Evolutionary conservation across 2,113 vertebrate genomes (phyloP).

Genomic region (Atlantisia rogersi): DNA sequence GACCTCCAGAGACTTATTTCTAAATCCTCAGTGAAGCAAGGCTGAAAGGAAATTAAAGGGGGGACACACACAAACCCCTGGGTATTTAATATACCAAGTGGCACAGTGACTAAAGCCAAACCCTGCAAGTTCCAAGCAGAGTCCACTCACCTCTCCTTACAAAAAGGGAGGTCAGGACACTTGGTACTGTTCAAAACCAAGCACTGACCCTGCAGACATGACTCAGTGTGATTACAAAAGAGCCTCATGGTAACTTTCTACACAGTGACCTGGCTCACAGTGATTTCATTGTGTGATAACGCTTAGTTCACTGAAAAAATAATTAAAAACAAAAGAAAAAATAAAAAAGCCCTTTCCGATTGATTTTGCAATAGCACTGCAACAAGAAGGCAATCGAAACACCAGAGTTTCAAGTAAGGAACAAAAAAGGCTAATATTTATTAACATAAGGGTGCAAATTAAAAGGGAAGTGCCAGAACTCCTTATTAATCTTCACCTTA

Average conservation of each 20-base stretch:
- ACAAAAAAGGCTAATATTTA: slow-evolving; percentile 33
- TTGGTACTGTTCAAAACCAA: background rate
- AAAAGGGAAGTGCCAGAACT: slow-evolving; percentile 16
- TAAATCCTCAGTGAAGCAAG: background rate
- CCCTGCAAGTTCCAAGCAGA: background rate
- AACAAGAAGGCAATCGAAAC: background rate
- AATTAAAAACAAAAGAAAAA: background rate
- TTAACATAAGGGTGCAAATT: slow-evolving; percentile 32
- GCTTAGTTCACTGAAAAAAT: background rate
- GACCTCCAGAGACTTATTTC: background rate
- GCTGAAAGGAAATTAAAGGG: background rate
- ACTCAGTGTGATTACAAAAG: slow-evolving; percentile 54
- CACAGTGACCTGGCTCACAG: slow-evolving; percentile 29
- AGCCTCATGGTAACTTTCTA: slow-evolving; percentile 21
- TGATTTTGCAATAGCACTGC: background rate
- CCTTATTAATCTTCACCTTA: background rate
- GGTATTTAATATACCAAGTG: background rate
- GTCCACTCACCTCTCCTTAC: background rate
- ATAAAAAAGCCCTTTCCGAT: background rate
- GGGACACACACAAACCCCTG: fast-evolving
- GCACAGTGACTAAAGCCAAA: background rate
- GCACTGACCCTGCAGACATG: slow-evolving; percentile 42
- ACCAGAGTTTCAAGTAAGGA: background rate
- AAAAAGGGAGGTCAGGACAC: background rate
- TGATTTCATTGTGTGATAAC: slow-evolving; percentile 16